Percentiles rank a stretch among this genome's conserved stretches.
phyloP scores from a whole-genome alignment of 2,113 vertebrate genomes.

The Poicephalus meyeri region DNA sequence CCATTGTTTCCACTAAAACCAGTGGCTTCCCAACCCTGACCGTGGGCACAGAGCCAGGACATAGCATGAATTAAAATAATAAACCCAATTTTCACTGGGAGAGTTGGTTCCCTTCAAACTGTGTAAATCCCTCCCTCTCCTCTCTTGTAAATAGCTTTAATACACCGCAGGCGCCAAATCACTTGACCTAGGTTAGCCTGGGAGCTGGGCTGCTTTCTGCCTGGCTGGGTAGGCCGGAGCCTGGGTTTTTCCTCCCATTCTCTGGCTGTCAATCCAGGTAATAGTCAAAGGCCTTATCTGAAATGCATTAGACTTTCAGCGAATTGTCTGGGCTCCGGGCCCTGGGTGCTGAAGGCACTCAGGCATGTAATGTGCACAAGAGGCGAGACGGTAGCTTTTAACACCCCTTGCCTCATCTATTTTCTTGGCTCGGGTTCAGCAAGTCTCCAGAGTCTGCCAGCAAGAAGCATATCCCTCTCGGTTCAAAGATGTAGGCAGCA shows the following conservation, averaged over 20 bases:
- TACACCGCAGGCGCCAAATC: slow-evolving; percentile 86
- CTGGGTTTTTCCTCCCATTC: slow-evolving; percentile 76
- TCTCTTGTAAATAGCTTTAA: slow-evolving; percentile 82
- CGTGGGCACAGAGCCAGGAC: not conserved
- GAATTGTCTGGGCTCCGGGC: slow-evolving; percentile 57
- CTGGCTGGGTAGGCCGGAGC: slow-evolving; percentile 77
- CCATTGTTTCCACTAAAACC: not conserved
- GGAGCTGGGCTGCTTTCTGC: slow-evolving; percentile 77
- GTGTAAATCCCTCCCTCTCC: not conserved
- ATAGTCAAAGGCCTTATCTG: slow-evolving; percentile 80
- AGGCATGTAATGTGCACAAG: slow-evolving; percentile 58
- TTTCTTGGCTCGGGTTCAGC: not conserved
- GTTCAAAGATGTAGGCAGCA: not conserved
- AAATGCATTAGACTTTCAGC: slow-evolving; percentile 55
- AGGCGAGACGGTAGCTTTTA: slow-evolving; percentile 17
- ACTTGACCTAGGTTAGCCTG: slow-evolving; percentile 85
- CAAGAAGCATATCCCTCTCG: not conserved
- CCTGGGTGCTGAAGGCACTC: slow-evolving; percentile 57
- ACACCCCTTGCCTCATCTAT: not conserved
- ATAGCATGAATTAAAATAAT: not conserved
- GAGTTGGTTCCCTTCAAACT: slow-evolving; percentile 45
- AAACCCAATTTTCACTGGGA: not conserved
- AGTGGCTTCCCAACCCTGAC: not conserved
- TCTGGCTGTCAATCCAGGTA: slow-evolving; percentile 83
- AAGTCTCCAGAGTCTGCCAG: not conserved